A percentile compares a stretch with the other conserved stretches of the same genome.
These are phyloP conservation scores for Hymenopus coronatus DNA, from an alignment of 2,888 invertebrate genomes.

Conservation along the genomic window DNA sequence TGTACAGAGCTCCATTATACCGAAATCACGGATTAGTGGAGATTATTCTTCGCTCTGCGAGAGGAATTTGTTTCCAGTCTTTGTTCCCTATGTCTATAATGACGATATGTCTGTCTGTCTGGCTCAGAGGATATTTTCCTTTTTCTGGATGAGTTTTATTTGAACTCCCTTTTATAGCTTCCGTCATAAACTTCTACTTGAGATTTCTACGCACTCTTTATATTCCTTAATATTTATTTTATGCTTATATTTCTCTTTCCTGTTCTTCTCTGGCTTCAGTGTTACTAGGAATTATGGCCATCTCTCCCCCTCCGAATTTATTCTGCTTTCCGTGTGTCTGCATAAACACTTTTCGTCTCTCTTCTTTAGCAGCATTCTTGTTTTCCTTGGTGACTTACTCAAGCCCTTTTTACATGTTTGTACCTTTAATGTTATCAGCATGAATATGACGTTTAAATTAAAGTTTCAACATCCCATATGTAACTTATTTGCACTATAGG, in stretches of 20 bases:
- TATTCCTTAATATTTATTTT: not conserved
- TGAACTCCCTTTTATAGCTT: not conserved
- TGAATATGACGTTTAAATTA: no score
- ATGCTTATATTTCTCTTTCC: no score
- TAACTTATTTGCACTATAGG: no score
- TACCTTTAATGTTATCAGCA: no score
- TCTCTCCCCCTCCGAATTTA: not conserved
- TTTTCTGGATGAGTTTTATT: not conserved
- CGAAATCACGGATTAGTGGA: constrained; percentile 6
- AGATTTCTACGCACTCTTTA: not conserved
- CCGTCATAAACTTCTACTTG: not conserved
- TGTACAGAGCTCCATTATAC: not conserved
- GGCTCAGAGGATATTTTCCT: not conserved
- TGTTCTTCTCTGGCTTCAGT: not conserved
- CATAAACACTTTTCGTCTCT: not conserved
- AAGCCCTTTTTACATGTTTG: no score
- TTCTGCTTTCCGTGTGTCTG: not conserved
- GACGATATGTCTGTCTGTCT: not conserved
- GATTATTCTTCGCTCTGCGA: not conserved
- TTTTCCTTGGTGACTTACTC: no score
- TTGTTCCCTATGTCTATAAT: not conserved
- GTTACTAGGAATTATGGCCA: not conserved
- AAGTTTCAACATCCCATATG: no score
- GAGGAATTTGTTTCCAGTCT: no score
- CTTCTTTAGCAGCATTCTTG: no score